Percentiles rank a stretch among this genome's conserved stretches.
phyloP scores from a whole-genome alignment of 30 jellyfish, hydroid and myxozoan species.

The Nemopilema nomurai region DNA sequence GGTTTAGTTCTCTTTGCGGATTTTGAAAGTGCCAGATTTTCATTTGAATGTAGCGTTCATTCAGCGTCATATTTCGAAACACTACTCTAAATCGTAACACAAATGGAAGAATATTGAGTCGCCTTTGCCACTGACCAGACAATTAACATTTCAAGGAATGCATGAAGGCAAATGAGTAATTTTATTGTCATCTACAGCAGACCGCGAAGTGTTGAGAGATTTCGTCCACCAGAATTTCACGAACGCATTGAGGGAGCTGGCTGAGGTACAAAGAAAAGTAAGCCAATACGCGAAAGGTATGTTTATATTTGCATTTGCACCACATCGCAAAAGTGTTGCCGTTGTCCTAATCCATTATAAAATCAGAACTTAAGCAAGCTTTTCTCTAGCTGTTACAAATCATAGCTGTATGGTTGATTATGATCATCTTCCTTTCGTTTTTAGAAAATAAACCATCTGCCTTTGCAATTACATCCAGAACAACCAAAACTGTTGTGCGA shows the following conservation, averaged over 20 bases:
- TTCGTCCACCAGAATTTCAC: conserved; percentile 26
- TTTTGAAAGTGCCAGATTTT: no score
- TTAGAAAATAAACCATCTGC: conserved; percentile 28
- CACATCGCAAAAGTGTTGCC: no score
- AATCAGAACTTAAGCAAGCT: no score
- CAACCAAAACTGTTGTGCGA: conserved; percentile 21
- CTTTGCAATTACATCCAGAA: conserved; percentile 40
- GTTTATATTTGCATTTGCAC: no score
- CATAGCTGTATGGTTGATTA: neutral
- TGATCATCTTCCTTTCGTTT: neutral
- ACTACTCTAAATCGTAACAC: no score
- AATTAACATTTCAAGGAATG: no score
- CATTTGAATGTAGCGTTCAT: no score
- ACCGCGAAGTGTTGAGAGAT: conserved; percentile 35
- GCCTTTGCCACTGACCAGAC: no score
- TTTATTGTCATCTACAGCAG: conserved; percentile 2
- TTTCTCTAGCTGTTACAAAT: neutral
- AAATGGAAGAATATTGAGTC: no score
- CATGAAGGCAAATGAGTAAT: neutral
- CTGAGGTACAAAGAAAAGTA: conserved; percentile 7
- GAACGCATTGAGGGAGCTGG: neutral
- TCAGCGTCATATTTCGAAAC: no score
- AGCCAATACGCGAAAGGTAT: conserved; percentile 6
- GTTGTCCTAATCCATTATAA: no score
- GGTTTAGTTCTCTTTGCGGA: no score